Conservation (phyloP, 2,888 invertebrate species). For the Pegoplata infirma region DNA sequence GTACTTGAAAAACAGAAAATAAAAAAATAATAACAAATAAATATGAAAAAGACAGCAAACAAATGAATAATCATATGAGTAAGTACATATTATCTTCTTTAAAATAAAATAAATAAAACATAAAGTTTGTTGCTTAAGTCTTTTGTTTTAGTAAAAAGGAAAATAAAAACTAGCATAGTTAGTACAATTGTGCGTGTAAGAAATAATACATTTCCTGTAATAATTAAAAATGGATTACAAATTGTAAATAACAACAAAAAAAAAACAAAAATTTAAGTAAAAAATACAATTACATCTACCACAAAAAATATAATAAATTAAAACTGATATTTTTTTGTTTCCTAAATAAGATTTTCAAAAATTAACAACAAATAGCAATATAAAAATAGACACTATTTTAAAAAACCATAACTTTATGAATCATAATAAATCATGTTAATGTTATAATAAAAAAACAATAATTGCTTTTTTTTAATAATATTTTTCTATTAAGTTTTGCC, state of each 20-base stretch:
- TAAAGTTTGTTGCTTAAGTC: slow-evolving; percentile 46
- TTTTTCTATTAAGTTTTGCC: not conserved
- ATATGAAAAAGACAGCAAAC: slow-evolving; percentile 12
- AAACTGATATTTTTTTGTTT: not conserved
- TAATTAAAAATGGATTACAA: slow-evolving; percentile 60
- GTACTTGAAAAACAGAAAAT: slow-evolving; percentile 41
- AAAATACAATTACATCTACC: not conserved
- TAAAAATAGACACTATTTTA: not conserved
- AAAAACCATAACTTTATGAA: not conserved
- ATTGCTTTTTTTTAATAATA: not conserved
- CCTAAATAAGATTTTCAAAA: not conserved
- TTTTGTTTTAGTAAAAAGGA: slow-evolving; percentile 46
- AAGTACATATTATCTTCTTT: slow-evolving; percentile 11
- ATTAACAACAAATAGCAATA: not conserved
- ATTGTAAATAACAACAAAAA: slow-evolving; percentile 29
- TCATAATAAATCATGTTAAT: not conserved
- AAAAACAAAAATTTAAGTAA: not conserved
- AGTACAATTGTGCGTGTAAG: slow-evolving; percentile 37
- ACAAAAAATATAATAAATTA: not conserved
- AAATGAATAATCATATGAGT: slow-evolving; percentile 1
- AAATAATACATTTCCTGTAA: slow-evolving; percentile 61
- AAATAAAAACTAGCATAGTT: not conserved
- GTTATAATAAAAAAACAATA: not conserved
- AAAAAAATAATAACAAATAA: slow-evolving; percentile 20
- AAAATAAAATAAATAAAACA: not conserved